These are phyloP conservation scores for Lipophrys pholis DNA, from an alignment of 2,113 vertebrate species.

Conservation along the genomic window DNA sequence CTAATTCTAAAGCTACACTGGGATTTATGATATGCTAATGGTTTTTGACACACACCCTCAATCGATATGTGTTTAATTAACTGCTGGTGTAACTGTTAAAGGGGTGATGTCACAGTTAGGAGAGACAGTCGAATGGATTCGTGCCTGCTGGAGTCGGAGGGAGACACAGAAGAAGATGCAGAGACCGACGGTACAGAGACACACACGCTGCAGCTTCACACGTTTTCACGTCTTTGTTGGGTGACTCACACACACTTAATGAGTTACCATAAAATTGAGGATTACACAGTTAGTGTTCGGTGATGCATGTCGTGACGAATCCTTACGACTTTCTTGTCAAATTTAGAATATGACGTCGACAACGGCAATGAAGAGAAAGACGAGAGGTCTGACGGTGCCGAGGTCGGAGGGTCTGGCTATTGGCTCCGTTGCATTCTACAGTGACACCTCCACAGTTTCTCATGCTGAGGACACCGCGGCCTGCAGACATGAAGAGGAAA, in stretches of 20 bases:
- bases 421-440: slow-evolving; percentile 83
- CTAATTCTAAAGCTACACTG: slow-evolving; percentile 21
- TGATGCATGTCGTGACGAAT: slow-evolving; percentile 38
- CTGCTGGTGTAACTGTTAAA: slow-evolving; percentile 61
- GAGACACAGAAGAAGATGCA: slow-evolving; percentile 76
- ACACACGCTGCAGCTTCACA: slow-evolving; percentile 33
- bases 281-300: slow-evolving; percentile 34
- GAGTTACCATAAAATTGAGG: slow-evolving; percentile 7
- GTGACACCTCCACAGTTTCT: slow-evolving; percentile 62
- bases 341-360: slow-evolving; percentile 61
- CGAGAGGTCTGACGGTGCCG: slow-evolving; percentile 6
- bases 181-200: slow-evolving; percentile 58
- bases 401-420: slow-evolving; percentile 54
- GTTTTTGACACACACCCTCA: slow-evolving; percentile 18
- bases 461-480: slow-evolving; percentile 51
- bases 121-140: slow-evolving; percentile 78
- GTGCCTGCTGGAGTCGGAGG: slow-evolving; percentile 75
- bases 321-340: slow-evolving; percentile 29
- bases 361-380: slow-evolving; percentile 40
- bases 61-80: slow-evolving; percentile 31
- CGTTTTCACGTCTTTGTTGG: slow-evolving; percentile 16
- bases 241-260: slow-evolving; percentile 22
- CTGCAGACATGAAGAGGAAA: slow-evolving; percentile 62
- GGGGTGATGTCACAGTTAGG: slow-evolving; percentile 79
- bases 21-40: slow-evolving; percentile 14